phyloP scores from a whole-genome alignment of 2,888 invertebrate species.

The Lypha dubia region DNA sequence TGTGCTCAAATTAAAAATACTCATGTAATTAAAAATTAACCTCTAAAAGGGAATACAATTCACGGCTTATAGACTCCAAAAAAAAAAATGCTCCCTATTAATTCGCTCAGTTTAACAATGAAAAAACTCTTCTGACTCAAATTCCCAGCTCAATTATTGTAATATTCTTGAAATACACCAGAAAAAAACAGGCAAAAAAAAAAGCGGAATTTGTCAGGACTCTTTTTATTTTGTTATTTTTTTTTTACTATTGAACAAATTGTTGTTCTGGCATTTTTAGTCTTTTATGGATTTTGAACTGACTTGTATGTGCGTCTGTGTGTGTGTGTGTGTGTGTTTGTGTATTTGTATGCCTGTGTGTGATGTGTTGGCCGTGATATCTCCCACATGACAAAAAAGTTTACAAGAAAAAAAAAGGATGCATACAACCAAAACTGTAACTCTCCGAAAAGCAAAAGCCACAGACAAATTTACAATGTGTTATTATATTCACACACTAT shows the following conservation, averaged over 20 bases:
- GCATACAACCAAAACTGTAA: conserved; percentile 5
- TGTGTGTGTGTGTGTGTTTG: too few species aligned
- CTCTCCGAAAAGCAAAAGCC: conserved; percentile 24
- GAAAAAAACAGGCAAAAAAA: background rate
- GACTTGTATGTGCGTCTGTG: too few species aligned
- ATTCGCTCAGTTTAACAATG: background rate
- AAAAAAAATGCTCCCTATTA: background rate
- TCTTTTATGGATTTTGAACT: too few species aligned
- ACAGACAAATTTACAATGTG: conserved; percentile 31
- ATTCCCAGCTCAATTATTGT: conserved; percentile 65
- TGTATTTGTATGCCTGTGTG: too few species aligned
- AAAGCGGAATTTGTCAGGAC: background rate
- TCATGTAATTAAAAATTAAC: too few species aligned
- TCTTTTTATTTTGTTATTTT: background rate
- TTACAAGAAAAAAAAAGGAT: background rate
- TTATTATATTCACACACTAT: background rate
- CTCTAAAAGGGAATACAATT: too few species aligned
- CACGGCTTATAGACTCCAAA: background rate
- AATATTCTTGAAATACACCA: conserved; percentile 36
- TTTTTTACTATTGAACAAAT: background rate
- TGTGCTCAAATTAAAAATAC: too few species aligned
- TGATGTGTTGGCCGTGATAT: conserved; percentile 56
- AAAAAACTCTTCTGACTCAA: background rate
- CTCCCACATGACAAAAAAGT: conserved; percentile 46
- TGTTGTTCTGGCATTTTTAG: conserved; percentile 2